A percentile compares a stretch with the other conserved stretches of the same genome.
Conservation (phyloP, 2,888 invertebrate genomes). For the Mesochorus sp. region DNA sequence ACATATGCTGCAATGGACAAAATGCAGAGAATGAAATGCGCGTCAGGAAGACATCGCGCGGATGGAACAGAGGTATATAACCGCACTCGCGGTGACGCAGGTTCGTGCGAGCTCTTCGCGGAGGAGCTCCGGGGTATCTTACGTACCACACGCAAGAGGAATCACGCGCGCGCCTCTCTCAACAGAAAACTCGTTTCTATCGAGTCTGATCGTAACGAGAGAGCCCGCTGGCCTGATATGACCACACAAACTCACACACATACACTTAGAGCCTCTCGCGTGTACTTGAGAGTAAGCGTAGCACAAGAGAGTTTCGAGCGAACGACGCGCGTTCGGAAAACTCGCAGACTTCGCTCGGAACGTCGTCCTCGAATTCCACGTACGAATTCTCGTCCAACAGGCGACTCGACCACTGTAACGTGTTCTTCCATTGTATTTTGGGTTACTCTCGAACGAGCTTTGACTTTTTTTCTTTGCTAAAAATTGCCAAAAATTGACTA, state of each 20-base stretch:
- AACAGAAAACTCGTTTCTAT: conserved; percentile 59
- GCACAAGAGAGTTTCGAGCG: conserved; percentile 40
- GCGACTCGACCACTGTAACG: not conserved
- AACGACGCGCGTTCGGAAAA: conserved; percentile 46
- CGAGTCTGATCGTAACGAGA: conserved; percentile 56
- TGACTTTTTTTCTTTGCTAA: not conserved
- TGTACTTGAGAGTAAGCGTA: not conserved
- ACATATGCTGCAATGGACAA: too few relatives aligned
- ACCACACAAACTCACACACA: not conserved
- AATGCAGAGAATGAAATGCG: conserved; percentile 20
- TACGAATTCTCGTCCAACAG: conserved; percentile 45
- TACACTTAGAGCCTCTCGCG: conserved; percentile 15
- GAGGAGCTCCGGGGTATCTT: conserved; percentile 8
- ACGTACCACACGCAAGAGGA: conserved; percentile 42
- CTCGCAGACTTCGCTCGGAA: conserved; percentile 29
- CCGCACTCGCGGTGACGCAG: conserved; percentile 36
- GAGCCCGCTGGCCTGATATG: conserved; percentile 22
- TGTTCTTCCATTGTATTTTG: too few relatives aligned
- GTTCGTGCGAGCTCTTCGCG: conserved; percentile 10
- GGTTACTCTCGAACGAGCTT: conserved; percentile 1
- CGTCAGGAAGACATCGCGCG: conserved; percentile 36
- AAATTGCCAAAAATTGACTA: not conserved
- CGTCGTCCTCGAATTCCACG: conserved; percentile 56
- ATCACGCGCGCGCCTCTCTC: conserved; percentile 49
- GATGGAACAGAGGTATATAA: conserved; percentile 29